Evolutionary conservation across 30 jellyfish, hydroid and myxozoan genomes (phyloP), one percentile per base, ranked within the genome.

Genomic region (Aurelia sp.): DNA sequence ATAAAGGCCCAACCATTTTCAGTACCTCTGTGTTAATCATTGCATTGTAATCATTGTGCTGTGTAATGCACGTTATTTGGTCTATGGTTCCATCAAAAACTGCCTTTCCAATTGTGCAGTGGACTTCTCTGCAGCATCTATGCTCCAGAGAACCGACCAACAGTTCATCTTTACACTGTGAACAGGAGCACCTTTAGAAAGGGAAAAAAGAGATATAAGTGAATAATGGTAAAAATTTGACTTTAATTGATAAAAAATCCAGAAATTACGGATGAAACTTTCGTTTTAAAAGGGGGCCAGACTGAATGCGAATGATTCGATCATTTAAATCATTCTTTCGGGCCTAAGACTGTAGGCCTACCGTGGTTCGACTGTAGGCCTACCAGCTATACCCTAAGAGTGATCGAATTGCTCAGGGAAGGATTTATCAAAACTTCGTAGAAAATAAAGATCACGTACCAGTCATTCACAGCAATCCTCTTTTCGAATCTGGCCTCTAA

Each of bases 81-180:
- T 78, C 88, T 4, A 78, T 63, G 16, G 80, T 68, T 71, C 92
- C 92, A 68, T 68, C 85, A 20, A 67, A 82, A 22, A 44, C 59
- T 16, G 64, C 73, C 62, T 82, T 67, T 19, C 84, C 85, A 2
- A 58, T 24, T 3, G 85, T 85, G 13, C 66, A 22, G 65, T 27
- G 35, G 4, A 80, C 82, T 52, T 64, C 82, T 47, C 90, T 61
- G 82, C 90, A 80, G 65, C 90, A 80, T n/a, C 74, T 13, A 35
- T 80, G 19, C 62, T 80, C 90, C 15, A 58, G 18, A 5, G 82
- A 35, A 27, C 63, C 64, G 9, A 20, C 82, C 81, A 80, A 71
- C 73, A 38, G 21, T 27, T 82, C 85, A 27, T n/a, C 72, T 67
- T 64, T 40, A 55, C 77, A 82, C 4, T 51, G 51, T 67, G 68